Evolutionary conservation across 2,113 vertebrate species (phyloP).

Genomic region (Pelusios castaneus): DNA sequence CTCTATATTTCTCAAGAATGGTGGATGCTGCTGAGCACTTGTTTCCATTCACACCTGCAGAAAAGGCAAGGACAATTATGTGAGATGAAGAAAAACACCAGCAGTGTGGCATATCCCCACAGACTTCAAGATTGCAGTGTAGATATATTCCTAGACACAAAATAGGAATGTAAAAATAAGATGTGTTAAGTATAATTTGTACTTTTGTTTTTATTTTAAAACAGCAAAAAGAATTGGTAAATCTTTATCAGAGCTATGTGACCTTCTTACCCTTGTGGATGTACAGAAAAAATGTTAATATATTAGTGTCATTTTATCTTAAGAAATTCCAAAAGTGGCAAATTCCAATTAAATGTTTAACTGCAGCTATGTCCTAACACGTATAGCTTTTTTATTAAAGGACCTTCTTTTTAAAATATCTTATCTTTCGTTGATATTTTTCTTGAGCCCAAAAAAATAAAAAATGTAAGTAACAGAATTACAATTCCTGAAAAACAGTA

Average conservation of each 20-base stretch:
- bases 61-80: constrained; percentile 8
- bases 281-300: neutral
- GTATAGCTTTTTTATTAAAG: neutral
- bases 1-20: constrained; percentile 92
- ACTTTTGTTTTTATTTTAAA: constrained; percentile 8
- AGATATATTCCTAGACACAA: constrained; percentile 9
- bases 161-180: constrained; percentile 4
- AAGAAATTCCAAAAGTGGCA: neutral
- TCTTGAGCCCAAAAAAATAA: neutral
- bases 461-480: neutral
- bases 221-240: neutral
- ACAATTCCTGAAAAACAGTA: neutral
- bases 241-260: neutral
- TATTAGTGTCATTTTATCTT: neutral
- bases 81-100: neutral
- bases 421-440: neutral
- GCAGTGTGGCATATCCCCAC: neutral
- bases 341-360: neutral
- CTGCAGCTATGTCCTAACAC: neutral
- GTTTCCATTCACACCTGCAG: constrained; percentile 89
- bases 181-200: neutral
- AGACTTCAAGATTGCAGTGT: neutral
- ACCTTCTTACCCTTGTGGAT: constrained; percentile 14
- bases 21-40: constrained; percentile 78
- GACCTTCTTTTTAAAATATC: neutral